Evolutionary conservation across 2,888 invertebrate species (phyloP).

Genomic region (Spicauda simplicius): DNA sequence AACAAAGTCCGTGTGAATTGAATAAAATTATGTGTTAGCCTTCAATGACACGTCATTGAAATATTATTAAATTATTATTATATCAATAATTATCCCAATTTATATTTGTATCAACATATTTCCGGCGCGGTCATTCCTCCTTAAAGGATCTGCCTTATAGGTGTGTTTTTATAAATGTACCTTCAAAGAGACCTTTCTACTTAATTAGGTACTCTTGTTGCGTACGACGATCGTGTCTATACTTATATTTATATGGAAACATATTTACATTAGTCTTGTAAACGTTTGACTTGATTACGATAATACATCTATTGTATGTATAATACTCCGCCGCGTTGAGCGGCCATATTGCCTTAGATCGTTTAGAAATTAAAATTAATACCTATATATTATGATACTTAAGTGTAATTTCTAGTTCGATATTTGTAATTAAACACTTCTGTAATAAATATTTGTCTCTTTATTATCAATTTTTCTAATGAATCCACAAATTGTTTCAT

Average conservation of each 20-base stretch:
- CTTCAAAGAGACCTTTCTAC: constrained; percentile 60
- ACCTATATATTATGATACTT: constrained; percentile 14
- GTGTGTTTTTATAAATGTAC: constrained; percentile 76
- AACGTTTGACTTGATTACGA: constrained; percentile 49
- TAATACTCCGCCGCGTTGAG: constrained; percentile 57
- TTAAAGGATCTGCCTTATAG: constrained; percentile 81
- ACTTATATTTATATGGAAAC: constrained; percentile 57
- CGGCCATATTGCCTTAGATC: constrained; percentile 69
- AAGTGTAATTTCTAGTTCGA: constrained; percentile 30
- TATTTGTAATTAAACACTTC: constrained; percentile 17
- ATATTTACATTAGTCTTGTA: constrained; percentile 64
- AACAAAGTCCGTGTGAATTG: too few species aligned
- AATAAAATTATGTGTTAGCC: too few species aligned
- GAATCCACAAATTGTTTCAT: constrained; percentile 8
- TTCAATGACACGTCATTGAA: too few species aligned
- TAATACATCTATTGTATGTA: constrained; percentile 46
- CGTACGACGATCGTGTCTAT: constrained; percentile 50
- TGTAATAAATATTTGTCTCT: constrained; percentile 16
- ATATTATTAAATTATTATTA: too few species aligned
- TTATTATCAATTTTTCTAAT: constrained; percentile 6
- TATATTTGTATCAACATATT: neutral
- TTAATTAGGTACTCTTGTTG: constrained; percentile 42
- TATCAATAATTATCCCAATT: too few species aligned
- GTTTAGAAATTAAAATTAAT: constrained; percentile 47
- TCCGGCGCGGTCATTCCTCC: constrained; percentile 65